Conservation (phyloP, 2,888 invertebrate species). For the Orchestes rusci region DNA sequence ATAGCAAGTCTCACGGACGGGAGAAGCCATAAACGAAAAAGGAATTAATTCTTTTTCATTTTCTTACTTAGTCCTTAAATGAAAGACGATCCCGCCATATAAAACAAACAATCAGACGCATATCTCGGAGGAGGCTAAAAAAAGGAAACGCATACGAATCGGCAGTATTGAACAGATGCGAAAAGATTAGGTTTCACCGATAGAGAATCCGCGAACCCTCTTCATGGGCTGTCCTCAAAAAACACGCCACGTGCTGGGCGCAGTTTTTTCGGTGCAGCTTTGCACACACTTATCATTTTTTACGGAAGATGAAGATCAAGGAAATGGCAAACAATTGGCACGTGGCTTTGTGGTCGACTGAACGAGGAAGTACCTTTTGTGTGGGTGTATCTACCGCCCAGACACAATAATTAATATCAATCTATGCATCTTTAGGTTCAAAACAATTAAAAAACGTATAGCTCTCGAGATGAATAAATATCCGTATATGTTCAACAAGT, state of each 20-base stretch:
- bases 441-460: background rate
- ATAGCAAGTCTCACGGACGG: too few species aligned
- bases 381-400: too few species aligned
- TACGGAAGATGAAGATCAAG: too few species aligned
- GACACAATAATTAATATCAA: too few species aligned
- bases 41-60: slow-evolving; percentile 19
- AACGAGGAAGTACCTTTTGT: too few species aligned
- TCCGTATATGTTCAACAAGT: slow-evolving; percentile 9
- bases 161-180: slow-evolving; percentile 27
- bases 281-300: too few species aligned
- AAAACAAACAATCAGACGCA: slow-evolving; percentile 22
- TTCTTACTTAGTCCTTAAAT: slow-evolving; percentile 14
- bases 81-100: slow-evolving; percentile 23
- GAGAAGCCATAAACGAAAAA: slow-evolving; percentile 13
- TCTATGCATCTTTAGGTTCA: too few species aligned
- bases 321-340: too few species aligned
- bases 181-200: slow-evolving; percentile 28
- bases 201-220: slow-evolving; percentile 19
- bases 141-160: slow-evolving; percentile 19
- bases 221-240: slow-evolving; percentile 16
- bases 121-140: slow-evolving; percentile 15
- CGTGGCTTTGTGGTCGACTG: too few species aligned
- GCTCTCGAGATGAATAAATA: slow-evolving; percentile 4
- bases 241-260: slow-evolving; percentile 21
- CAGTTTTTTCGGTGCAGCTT: slow-evolving; percentile 18